Conservation (phyloP, 2,113 vertebrate species). For the Cebidichthys violaceus region DNA sequence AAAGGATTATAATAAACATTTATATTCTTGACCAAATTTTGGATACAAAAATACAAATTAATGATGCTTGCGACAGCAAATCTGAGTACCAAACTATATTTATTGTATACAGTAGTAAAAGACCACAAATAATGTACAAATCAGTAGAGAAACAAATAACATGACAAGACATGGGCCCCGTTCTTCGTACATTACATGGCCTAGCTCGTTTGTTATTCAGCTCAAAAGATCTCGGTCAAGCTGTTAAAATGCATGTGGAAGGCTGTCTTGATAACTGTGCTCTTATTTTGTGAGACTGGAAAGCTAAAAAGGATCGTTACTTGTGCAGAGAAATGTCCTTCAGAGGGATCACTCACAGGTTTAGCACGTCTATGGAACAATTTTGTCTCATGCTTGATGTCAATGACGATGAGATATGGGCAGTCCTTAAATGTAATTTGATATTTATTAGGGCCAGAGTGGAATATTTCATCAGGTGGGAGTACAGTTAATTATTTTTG, state of each 20-base stretch:
- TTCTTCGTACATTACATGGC: constrained; percentile 57
- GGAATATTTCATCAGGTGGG: neutral
- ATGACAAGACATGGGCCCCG: constrained; percentile 75
- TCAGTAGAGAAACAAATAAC: constrained; percentile 84
- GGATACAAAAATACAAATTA: neutral
- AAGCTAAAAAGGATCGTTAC: constrained; percentile 16
- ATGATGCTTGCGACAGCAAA: constrained; percentile 14
- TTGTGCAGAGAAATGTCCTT: constrained; percentile 19
- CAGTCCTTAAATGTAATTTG: neutral
- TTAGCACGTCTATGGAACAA: constrained; percentile 8
- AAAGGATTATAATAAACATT: neutral
- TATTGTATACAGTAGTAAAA: constrained; percentile 91
- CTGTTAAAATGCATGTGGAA: constrained; percentile 31
- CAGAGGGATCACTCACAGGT: neutral
- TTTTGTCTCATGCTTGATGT: neutral
- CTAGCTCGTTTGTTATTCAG: constrained; percentile 28
- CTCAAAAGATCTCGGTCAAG: constrained; percentile 14
- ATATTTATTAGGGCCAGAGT: neutral
- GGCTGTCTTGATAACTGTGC: constrained; percentile 60
- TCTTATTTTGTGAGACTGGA: constrained; percentile 50
- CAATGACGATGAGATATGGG: neutral
- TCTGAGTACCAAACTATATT: constrained; percentile 90
- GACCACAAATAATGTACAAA: constrained; percentile 90
- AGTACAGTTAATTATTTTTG: neutral
- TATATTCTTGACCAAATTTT: neutral